Percentiles rank a stretch among this genome's conserved stretches.
Conservation (phyloP, 2,113 vertebrate genomes). For the Euleptes europaea region DNA sequence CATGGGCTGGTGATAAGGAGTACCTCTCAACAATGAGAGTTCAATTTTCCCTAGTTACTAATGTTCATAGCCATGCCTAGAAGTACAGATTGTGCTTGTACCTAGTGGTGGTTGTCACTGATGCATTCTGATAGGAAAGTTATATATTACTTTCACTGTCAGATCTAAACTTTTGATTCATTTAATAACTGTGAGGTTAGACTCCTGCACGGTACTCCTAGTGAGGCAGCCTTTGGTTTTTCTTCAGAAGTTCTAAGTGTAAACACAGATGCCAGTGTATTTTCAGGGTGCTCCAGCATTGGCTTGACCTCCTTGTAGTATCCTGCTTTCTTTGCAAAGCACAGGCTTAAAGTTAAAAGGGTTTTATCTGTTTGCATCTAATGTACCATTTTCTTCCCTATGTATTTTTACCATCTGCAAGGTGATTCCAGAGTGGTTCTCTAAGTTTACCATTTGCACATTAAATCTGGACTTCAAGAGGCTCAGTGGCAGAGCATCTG, state of each 20-base stretch:
- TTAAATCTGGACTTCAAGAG: background rate
- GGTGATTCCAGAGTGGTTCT: background rate
- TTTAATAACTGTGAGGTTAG: background rate
- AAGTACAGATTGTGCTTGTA: background rate
- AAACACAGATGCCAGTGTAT: too few relatives aligned
- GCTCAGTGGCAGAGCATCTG: too few relatives aligned
- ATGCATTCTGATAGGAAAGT: background rate
- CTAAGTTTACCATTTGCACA: background rate
- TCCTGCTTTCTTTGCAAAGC: background rate
- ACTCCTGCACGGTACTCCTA: background rate
- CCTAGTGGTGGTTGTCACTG: background rate
- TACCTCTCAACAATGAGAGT: background rate
- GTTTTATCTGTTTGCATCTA: background rate
- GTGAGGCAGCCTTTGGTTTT: background rate
- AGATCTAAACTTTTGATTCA: background rate
- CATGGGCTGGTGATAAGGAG: background rate
- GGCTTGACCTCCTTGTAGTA: background rate
- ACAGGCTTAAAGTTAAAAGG: background rate
- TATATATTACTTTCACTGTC: background rate
- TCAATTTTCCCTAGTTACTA: too few relatives aligned
- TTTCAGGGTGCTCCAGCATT: too few relatives aligned
- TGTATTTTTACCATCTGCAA: background rate
- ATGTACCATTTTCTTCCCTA: background rate
- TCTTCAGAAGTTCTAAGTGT: background rate
- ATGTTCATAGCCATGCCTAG: background rate